Evolutionary conservation across 2,113 vertebrate genomes (phyloP).

Genomic region (Gnathonemus echidnorhynchus): DNA sequence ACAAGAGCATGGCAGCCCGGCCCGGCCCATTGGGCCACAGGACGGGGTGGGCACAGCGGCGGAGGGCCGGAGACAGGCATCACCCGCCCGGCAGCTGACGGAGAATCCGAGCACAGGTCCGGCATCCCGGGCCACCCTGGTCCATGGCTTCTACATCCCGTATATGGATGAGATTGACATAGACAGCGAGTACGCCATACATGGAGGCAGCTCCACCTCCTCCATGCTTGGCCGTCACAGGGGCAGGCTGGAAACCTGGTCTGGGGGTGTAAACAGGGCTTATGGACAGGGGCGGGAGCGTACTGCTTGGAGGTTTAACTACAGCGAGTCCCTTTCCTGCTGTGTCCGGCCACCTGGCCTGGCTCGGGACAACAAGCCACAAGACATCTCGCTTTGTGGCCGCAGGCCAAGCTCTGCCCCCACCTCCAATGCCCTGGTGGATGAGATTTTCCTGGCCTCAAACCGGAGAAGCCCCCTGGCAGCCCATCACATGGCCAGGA

Average conservation of each 20-base stretch:
- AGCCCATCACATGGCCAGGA: slow-evolving; percentile 52
- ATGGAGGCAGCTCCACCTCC: slow-evolving; percentile 66
- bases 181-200: slow-evolving; percentile 75
- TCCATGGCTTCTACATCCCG: slow-evolving; percentile 74
- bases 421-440: slow-evolving; percentile 63
- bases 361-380: slow-evolving; percentile 58
- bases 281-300: slow-evolving; percentile 62
- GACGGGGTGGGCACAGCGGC: slow-evolving; percentile 47
- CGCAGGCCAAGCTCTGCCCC: slow-evolving; percentile 58
- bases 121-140: slow-evolving; percentile 72
- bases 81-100: slow-evolving; percentile 59
- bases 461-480: slow-evolving; percentile 57
- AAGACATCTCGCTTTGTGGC: slow-evolving; percentile 58
- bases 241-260: slow-evolving; percentile 56
- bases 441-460: slow-evolving; percentile 56
- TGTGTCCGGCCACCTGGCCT: slow-evolving; percentile 51
- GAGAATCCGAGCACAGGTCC: slow-evolving; percentile 90
- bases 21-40: slow-evolving; percentile 64
- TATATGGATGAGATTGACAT: slow-evolving; percentile 81
- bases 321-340: slow-evolving; percentile 61
- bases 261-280: slow-evolving; percentile 32
- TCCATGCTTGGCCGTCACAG: slow-evolving; percentile 70
- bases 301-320: slow-evolving; percentile 46
- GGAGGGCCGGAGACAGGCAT: slow-evolving; percentile 49
- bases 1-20: slow-evolving; percentile 58